phyloP scores from a whole-genome alignment of 2,888 invertebrate genomes.

The Diplazon laetatorius region DNA sequence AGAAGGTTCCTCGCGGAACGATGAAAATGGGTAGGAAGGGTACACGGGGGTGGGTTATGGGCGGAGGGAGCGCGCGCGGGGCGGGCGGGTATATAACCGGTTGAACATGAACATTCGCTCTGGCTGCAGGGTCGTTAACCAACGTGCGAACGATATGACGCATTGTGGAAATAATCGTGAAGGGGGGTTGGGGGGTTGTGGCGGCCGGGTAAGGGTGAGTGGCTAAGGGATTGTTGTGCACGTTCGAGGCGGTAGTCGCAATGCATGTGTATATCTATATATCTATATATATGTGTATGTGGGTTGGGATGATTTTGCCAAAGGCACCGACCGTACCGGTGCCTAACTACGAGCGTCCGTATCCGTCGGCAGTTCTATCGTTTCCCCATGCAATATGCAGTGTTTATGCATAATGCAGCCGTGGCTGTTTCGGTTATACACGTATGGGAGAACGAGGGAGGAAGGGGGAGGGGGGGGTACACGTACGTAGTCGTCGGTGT shows the following conservation, averaged over 20 bases:
- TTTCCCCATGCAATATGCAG: conserved; percentile 27
- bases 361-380: neutral
- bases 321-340: conserved; percentile 11
- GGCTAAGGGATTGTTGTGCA: conserved; percentile 36
- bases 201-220: too few relatives aligned
- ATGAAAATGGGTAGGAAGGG: neutral
- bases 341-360: conserved; percentile 7
- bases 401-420: conserved; percentile 66
- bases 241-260: neutral
- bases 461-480: too few relatives aligned
- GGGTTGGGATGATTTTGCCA: conserved; percentile 30
- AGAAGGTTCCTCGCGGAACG: too few relatives aligned
- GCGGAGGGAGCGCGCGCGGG: too few relatives aligned
- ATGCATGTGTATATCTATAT: conserved; percentile 7
- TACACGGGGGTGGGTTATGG: neutral
- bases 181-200: neutral
- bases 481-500: neutral
- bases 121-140: conserved; percentile 41
- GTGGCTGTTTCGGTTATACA: conserved; percentile 22
- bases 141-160: conserved; percentile 41
- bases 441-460: neutral
- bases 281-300: too few relatives aligned
- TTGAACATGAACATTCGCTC: conserved; percentile 26
- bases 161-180: conserved; percentile 44
- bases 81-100: too few relatives aligned